phyloP scores from a whole-genome alignment of 2,797 vertebrate species.

The Garrulus glandarius region DNA sequence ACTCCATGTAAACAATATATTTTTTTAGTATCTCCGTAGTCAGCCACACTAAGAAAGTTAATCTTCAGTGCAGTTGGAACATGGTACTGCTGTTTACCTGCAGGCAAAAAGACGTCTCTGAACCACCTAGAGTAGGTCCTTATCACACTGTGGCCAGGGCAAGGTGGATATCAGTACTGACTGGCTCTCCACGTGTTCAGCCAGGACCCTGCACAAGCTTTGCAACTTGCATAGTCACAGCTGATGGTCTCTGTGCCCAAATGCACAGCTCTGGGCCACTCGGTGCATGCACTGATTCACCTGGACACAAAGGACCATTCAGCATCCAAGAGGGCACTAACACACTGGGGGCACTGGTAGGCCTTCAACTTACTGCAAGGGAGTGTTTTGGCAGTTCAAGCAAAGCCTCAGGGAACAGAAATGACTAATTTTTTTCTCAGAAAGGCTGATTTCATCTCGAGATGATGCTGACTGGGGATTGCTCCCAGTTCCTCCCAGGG shows the following conservation, averaged over 20 bases:
- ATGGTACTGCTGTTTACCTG: neutral
- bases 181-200: neutral
- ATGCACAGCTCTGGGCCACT: neutral
- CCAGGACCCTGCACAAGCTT: neutral
- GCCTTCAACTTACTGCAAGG: neutral
- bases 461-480: neutral
- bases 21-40: neutral
- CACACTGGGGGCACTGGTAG: neutral
- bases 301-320: neutral
- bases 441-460: neutral
- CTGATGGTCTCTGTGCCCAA: neutral
- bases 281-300: neutral
- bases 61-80: neutral
- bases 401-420: neutral
- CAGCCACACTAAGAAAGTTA: neutral
- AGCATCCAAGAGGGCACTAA: neutral
- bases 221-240: neutral
- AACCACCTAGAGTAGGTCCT: fast-evolving
- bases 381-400: neutral
- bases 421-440: neutral
- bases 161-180: neutral
- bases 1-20: neutral
- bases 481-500: neutral
- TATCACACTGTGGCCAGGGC: neutral
- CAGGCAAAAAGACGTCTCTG: neutral